Base-by-base conservation (phyloP, 2,888 invertebrate genomes). In the Ernsta delagoae region DNA sequence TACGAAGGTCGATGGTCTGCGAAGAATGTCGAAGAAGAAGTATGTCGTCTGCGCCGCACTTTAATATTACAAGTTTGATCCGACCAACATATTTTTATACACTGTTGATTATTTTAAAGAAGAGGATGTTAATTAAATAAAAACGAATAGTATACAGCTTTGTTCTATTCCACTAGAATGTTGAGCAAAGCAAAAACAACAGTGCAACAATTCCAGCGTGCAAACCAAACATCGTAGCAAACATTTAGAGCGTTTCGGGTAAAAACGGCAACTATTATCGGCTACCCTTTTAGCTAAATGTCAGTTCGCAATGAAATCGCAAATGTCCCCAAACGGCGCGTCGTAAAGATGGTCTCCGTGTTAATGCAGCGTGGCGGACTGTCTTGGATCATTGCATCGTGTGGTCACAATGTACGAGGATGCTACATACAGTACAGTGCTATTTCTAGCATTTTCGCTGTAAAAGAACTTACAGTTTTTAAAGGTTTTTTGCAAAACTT, bases 281-380 rank as follows among this genome's bases (percentile, higher is more conserved):
- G 65, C 71, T 75, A 79, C 79, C 79, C 79, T 79, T 79, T 79
- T 80, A 80, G 79, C 78, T 74, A 77, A 79, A 79, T 80, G 79
- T 75, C 79, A 79, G 70, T 75, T 76, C 70, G 74, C 73, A 75
- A 75, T 75, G 75, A 75, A 78, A 78, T 80, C 77, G 75, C 77
- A 78, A 77, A 78, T 77, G 78, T 77, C 76, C 76, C 67, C 71
- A 77, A 79, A 79, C 75, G 78, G 71, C 73, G 72, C 72, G 77
- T 78, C 74, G 77, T 78, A 78, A 80, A 79, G 78, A 78, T 75
- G 65, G 72, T 73, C 71, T 70, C 73, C 70, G 71, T 74, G 73
- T 36, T 78, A 78, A 79, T 79, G 78, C 77, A 76, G 75, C 78
- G 77, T 76, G 73, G 70, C 73, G 56, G 61, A 72, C 70, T 72